Conservation (phyloP, 2,113 vertebrate species). For the Antechinus stuartii region DNA sequence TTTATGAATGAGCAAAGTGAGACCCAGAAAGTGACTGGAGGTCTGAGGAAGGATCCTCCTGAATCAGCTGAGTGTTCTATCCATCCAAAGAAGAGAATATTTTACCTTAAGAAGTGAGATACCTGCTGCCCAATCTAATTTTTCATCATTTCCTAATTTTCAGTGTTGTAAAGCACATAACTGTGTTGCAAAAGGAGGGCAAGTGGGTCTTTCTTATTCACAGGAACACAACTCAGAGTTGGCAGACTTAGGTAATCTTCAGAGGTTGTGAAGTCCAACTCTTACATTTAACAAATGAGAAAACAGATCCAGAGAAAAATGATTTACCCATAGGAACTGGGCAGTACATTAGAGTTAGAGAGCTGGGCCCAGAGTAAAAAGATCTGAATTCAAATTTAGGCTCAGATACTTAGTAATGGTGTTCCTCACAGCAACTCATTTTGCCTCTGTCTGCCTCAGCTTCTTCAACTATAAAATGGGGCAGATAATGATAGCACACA, state of each 20-base stretch:
- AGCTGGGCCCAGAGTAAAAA: neutral
- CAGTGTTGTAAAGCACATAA: neutral
- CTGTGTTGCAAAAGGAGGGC: neutral
- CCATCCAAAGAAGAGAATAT: neutral
- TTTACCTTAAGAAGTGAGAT: neutral
- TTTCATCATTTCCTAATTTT: neutral
- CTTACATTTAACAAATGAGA: neutral
- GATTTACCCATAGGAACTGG: neutral
- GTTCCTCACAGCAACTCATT: neutral
- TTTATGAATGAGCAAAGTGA: neutral
- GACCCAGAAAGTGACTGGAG: neutral
- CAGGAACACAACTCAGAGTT: neutral
- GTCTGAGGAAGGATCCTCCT: neutral
- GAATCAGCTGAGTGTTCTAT: neutral
- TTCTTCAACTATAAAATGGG: neutral
- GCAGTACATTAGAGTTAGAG: neutral
- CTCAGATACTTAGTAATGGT: neutral
- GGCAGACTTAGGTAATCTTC: neutral
- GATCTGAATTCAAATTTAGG: neutral
- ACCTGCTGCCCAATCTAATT: neutral
- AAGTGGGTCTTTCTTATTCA: neutral
- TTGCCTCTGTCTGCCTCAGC: neutral
- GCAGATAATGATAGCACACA: neutral
- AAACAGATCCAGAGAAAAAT: neutral
- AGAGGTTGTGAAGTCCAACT: neutral